Evolutionary conservation across 2,113 vertebrate genomes (phyloP).

Genomic region (Diglossa brunneiventris): DNA sequence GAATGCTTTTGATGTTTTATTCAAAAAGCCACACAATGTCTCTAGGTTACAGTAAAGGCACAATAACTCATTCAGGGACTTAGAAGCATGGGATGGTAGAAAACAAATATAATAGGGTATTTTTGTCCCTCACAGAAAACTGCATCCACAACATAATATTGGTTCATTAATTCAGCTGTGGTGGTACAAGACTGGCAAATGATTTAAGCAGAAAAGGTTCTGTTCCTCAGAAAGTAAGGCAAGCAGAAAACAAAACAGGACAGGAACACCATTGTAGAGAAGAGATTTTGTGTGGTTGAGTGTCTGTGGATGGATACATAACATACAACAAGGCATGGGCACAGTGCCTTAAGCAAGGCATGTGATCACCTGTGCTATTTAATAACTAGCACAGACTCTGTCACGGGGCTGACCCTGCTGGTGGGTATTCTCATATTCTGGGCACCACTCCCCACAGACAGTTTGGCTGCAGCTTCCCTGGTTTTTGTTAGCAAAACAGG

Average conservation of each 20-base stretch:
- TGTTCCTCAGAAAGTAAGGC: background rate
- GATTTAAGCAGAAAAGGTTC: background rate
- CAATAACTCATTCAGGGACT: background rate
- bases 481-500: background rate
- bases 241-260: background rate
- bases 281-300: background rate
- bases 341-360: background rate
- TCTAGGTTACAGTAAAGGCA: conserved; percentile 11
- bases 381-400: background rate
- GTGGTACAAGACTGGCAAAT: background rate
- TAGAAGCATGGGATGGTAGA: background rate
- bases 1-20: conserved; percentile 1
- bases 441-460: background rate
- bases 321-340: rapidly evolving
- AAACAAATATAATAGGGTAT: background rate
- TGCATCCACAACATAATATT: background rate
- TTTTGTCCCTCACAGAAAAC: background rate
- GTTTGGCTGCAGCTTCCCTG: background rate
- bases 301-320: background rate
- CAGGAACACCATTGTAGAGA: background rate
- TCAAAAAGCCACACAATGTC: conserved; percentile 2
- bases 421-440: background rate
- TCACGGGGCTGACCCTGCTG: background rate
- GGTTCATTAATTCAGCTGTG: background rate
- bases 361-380: background rate